Evolutionary conservation across 2,113 vertebrate genomes (phyloP), one percentile per base, ranked within the genome.

Genomic region (Pituophis catenifer): DNA sequence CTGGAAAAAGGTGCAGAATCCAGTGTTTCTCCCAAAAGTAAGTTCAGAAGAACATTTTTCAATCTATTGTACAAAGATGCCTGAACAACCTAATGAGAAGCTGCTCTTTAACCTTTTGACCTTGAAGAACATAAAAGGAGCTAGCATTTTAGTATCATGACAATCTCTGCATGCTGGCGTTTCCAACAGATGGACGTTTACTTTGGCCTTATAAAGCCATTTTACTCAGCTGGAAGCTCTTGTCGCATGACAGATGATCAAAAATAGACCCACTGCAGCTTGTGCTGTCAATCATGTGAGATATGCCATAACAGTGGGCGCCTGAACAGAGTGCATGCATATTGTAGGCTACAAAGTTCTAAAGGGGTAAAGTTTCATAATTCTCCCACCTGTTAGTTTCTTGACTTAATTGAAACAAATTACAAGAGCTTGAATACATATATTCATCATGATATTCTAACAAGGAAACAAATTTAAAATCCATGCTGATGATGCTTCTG

Each of bases 201-300:
- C 96, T 97, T 98, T 98, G 97, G 97, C 98, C 98, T 98, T 98
- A 98, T 98, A 98, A 98, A 98, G 98, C 97, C 97, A 98, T 98
- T 98, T 97, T 97, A 97, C 96, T 97, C 33, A 93, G 87, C 97
- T 98, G 96, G 96, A 97, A 98, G 96, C 97, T 97, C 96, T 98
- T 98, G 98, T 97, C 98, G 97, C 96, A 98, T 98, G 98, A 98
- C 98, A 98, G 98, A 98, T 98, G 97, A 98, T 98, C 98, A 98
- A 98, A 99, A 99, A 99, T 99, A 99, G 98, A 98, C 96, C 96
- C 54, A 93, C 93, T 95, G 97, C 99, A 99, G 98, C 98, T 98
- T 98, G 97, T 95, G 97, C 97, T 98, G 99, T 99, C 99, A 98
- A 91, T 99, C 99, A 99, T 95, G 96, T 97, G 96, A 95, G 97